These are phyloP conservation scores for Trilocha varians DNA, from an alignment of 2,888 invertebrate species.

Conservation along the genomic window DNA sequence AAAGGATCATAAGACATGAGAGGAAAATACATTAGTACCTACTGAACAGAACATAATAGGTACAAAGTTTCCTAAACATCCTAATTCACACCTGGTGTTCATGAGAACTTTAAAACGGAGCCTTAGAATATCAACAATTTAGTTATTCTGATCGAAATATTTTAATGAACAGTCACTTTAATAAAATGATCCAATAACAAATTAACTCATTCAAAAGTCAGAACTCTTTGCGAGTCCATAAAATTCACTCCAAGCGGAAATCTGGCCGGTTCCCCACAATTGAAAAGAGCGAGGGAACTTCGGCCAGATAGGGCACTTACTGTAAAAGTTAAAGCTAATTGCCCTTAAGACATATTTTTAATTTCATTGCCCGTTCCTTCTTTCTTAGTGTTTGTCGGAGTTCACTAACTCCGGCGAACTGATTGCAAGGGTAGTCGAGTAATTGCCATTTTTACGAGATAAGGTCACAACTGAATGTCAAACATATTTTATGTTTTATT, in stretches of 20 bases:
- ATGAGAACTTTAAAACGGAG: no score
- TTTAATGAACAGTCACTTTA: no score
- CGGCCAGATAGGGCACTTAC: slow-evolving; percentile 67
- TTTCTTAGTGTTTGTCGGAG: slow-evolving; percentile 63
- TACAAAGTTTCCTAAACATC: no score
- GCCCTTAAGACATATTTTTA: slow-evolving; percentile 76
- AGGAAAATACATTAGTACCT: no score
- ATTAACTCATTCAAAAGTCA: slow-evolving; percentile 53
- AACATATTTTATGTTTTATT: slow-evolving; percentile 58
- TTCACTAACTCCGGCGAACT: slow-evolving; percentile 49
- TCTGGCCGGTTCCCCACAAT: slow-evolving; percentile 64
- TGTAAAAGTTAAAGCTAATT: slow-evolving; percentile 74
- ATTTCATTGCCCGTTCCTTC: slow-evolving; percentile 72
- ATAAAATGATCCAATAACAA: no score
- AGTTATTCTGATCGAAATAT: no score
- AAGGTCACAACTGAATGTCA: slow-evolving; percentile 67
- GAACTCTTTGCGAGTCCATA: slow-evolving; percentile 61
- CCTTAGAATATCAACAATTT: no score
- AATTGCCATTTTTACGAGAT: slow-evolving; percentile 70
- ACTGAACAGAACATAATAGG: no score
- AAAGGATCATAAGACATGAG: no score
- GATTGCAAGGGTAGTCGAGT: slow-evolving; percentile 57
- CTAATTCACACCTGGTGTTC: no score
- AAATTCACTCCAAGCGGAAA: slow-evolving; percentile 61
- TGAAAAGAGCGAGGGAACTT: slow-evolving; percentile 63